A percentile compares a stretch with the other conserved stretches of the same genome.
Evolutionary conservation across 2,113 vertebrate genomes (phyloP).

Genomic region (Corythaixoides concolor): DNA sequence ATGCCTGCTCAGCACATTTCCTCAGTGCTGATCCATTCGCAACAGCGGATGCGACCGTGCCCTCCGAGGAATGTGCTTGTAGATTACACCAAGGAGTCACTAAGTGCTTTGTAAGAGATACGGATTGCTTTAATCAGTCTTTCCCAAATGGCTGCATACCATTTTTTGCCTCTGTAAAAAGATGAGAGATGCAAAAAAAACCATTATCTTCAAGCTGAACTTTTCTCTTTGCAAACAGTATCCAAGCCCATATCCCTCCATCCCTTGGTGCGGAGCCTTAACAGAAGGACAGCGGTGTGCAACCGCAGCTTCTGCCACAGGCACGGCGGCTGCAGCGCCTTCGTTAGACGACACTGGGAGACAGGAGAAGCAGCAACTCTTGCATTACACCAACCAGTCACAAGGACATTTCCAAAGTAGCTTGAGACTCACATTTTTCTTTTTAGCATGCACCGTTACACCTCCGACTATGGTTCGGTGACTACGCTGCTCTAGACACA

Average conservation of each 20-base stretch:
- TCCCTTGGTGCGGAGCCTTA: background rate
- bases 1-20: background rate
- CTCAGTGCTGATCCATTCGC: background rate
- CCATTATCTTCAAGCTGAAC: background rate
- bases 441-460: background rate
- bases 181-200: background rate
- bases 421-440: background rate
- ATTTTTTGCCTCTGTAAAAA: background rate
- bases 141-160: background rate
- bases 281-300: background rate
- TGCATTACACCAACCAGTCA: background rate
- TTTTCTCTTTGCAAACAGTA: background rate
- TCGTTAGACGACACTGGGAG: background rate
- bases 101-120: background rate
- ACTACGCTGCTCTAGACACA: background rate
- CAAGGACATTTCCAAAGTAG: background rate
- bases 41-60: background rate
- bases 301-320: background rate
- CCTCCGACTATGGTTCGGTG: background rate
- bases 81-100: background rate
- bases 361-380: background rate
- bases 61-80: background rate
- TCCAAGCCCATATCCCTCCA: background rate
- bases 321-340: fast-evolving
- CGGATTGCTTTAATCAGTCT: background rate